These are phyloP conservation scores for Drosophila triauraria DNA, from an alignment of 1,140 invertebrate genomes.

Conservation along the genomic window DNA sequence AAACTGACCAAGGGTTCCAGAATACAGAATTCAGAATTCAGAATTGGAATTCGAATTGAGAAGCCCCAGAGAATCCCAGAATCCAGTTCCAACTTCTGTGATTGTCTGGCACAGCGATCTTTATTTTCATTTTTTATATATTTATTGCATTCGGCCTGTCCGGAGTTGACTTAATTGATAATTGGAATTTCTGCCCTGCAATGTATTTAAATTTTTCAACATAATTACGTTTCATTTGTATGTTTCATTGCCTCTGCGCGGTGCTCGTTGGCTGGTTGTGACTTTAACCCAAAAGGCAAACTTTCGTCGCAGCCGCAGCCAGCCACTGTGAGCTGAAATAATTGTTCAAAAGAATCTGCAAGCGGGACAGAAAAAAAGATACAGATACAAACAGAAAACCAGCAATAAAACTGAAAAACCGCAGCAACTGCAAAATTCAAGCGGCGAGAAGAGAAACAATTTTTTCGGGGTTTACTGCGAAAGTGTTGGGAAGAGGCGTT, in stretches of 20 bases:
- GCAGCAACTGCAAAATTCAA: slow-evolving; percentile 61
- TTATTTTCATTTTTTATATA: slow-evolving; percentile 34
- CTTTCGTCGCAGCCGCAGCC: slow-evolving; percentile 45
- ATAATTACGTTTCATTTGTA: slow-evolving; percentile 76
- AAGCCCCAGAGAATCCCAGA: slow-evolving; percentile 10
- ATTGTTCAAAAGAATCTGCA: slow-evolving; percentile 78
- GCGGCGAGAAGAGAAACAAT: slow-evolving; percentile 30
- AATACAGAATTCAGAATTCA: slow-evolving; percentile 19
- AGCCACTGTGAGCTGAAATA: slow-evolving; percentile 51
- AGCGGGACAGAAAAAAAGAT: slow-evolving; percentile 35
- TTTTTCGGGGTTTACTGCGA: slow-evolving; percentile 42
- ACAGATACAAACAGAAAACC: slow-evolving; percentile 39
- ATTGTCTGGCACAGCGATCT: slow-evolving; percentile 1
- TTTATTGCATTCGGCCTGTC: slow-evolving; percentile 69
- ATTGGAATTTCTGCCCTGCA: slow-evolving; percentile 75
- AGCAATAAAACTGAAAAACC: slow-evolving; percentile 72
- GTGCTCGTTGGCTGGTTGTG: slow-evolving; percentile 7
- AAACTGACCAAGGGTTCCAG: slow-evolving; percentile 25
- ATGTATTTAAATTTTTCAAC: slow-evolving; percentile 81
- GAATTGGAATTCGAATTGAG: slow-evolving; percentile 17
- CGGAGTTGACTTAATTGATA: slow-evolving; percentile 78
- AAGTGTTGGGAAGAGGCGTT: slow-evolving; percentile 82
- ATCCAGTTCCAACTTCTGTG: slow-evolving; percentile 26
- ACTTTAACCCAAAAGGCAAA: slow-evolving; percentile 65
- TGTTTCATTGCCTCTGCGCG: slow-evolving; percentile 32